phyloP scores from a whole-genome alignment of 2,113 vertebrate genomes.

The Trematocara stigmaticum region DNA sequence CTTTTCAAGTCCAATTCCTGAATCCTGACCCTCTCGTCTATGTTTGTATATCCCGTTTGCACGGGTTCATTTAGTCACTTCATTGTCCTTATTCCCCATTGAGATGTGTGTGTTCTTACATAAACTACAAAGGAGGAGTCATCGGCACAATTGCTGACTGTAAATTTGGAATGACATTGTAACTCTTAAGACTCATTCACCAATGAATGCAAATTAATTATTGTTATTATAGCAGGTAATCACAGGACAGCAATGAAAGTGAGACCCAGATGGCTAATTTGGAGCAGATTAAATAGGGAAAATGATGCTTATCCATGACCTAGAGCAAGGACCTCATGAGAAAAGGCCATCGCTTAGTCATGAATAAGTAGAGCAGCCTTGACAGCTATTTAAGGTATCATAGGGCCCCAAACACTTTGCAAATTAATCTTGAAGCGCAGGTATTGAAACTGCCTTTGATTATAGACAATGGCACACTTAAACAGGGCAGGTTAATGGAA shows the following conservation, averaged over 20 bases:
- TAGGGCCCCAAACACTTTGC: constrained; percentile 37
- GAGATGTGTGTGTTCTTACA: background rate
- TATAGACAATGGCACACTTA: constrained; percentile 13
- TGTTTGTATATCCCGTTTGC: constrained; percentile 15
- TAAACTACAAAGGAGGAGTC: background rate
- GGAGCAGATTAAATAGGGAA: constrained; percentile 28
- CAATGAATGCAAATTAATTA: constrained; percentile 48
- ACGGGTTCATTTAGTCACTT: background rate
- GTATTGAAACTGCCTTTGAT: constrained; percentile 29
- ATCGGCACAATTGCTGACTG: background rate
- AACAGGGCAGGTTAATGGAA: constrained; percentile 25
- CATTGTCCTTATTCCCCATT: background rate
- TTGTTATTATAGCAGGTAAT: constrained; percentile 53
- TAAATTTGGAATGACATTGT: constrained; percentile 13
- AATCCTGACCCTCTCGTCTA: background rate
- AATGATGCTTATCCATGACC: constrained; percentile 35
- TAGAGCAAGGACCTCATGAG: constrained; percentile 10
- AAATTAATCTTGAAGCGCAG: constrained; percentile 50
- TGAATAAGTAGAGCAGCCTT: constrained; percentile 23
- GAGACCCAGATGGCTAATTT: constrained; percentile 51
- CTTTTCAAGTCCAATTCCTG: constrained; percentile 13
- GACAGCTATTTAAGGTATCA: constrained; percentile 29
- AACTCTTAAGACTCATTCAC: constrained; percentile 5
- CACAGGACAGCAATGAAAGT: constrained; percentile 23
- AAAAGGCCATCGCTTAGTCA: constrained; percentile 46